Evolutionary conservation across 2,113 vertebrate genomes (phyloP).

Genomic region (Cryptomyrus ogoouensis): DNA sequence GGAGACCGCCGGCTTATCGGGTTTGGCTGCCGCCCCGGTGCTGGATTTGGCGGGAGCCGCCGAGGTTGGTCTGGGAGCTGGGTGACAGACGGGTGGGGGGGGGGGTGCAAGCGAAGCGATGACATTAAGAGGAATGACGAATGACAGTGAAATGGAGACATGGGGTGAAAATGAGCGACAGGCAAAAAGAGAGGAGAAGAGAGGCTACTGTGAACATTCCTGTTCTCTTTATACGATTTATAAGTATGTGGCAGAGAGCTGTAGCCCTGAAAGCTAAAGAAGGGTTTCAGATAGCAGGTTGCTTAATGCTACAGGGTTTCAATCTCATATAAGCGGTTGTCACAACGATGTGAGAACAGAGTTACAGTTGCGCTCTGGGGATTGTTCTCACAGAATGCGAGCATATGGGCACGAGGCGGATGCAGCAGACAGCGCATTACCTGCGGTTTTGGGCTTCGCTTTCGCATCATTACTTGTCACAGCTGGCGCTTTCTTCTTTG

Average conservation of each 20-base stretch:
- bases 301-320: not conserved
- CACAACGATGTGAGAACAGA: not conserved
- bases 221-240: not conserved
- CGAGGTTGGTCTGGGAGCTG: slow-evolving; percentile 32
- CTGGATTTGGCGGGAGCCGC: slow-evolving; percentile 41
- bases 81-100: not conserved
- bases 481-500: slow-evolving; percentile 36
- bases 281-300: not conserved
- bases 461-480: slow-evolving; percentile 30
- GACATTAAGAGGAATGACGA: not conserved
- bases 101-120: not conserved
- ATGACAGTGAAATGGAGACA: not conserved
- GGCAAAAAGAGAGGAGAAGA: not conserved
- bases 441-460: slow-evolving; percentile 47
- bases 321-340: not conserved
- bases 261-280: not conserved
- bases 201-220: not conserved
- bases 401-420: not conserved
- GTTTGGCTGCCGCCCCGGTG: slow-evolving; percentile 38
- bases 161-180: slow-evolving; percentile 16
- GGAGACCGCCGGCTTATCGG: slow-evolving; percentile 27
- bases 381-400: not conserved
- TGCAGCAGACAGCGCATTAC: slow-evolving; percentile 29
- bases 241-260: not conserved
- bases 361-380: not conserved